Evolutionary conservation across 37 sponge, comb jelly and placozoan genomes (phyloP).

Genomic region (Beroe forskalii): DNA sequence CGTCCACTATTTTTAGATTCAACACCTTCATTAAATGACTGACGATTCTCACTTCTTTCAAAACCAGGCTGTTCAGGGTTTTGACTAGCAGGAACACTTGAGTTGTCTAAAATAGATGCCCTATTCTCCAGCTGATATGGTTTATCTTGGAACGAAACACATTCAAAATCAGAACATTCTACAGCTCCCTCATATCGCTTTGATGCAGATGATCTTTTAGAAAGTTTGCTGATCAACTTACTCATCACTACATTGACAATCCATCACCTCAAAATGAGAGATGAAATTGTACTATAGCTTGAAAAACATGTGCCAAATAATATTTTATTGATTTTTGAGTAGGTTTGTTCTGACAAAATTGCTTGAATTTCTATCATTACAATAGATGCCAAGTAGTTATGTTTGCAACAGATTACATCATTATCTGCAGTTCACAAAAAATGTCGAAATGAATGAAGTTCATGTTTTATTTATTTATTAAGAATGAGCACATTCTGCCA

Average conservation of each 20-base stretch:
- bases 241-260: not conserved
- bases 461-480: no score
- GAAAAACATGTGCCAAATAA: no score
- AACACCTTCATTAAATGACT: slow-evolving; percentile 43
- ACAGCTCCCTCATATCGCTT: slow-evolving; percentile 36
- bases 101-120: not conserved
- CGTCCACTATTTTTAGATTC: not conserved
- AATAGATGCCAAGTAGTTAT: no score
- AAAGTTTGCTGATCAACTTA: slow-evolving; percentile 31
- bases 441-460: no score
- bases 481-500: no score
- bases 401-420: no score
- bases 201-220: slow-evolving; percentile 20
- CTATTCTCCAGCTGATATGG: slow-evolving; percentile 33
- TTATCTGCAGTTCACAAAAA: no score
- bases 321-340: no score
- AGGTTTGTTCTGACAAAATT: no score
- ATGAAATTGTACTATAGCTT: no score
- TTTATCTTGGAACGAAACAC: slow-evolving; percentile 60
- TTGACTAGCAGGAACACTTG: not conserved
- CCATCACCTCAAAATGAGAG: no score
- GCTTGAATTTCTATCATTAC: no score
- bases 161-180: slow-evolving; percentile 51
- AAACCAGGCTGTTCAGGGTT: not conserved
- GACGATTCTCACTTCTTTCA: slow-evolving; percentile 37